Percentiles rank a stretch among this genome's conserved stretches.
Conservation (phyloP, 2,888 invertebrate genomes). For the Carcina quercana region DNA sequence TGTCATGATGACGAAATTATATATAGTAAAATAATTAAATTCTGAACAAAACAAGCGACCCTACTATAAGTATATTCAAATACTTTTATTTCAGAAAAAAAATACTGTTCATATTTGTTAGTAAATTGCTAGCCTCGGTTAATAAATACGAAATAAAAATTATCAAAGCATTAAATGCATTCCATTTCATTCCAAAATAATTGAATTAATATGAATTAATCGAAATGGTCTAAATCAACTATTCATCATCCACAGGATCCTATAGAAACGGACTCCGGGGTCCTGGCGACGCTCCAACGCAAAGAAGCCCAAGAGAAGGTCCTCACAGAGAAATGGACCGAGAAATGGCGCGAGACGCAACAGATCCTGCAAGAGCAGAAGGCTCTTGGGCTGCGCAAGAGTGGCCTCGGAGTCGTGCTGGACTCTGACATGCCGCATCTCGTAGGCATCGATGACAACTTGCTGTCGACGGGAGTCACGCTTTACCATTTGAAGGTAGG, state of each 20-base stretch:
- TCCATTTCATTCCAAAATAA: too few species aligned
- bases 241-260: conserved; percentile 54
- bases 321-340: conserved; percentile 93
- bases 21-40: too few species aligned
- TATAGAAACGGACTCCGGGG: conserved; percentile 73
- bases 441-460: conserved; percentile 92
- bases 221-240: too few species aligned
- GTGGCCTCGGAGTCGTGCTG: conserved; percentile 90
- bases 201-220: conserved; percentile 1
- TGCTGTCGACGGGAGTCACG: conserved; percentile 92
- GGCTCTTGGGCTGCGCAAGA: conserved; percentile 88
- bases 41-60: too few species aligned
- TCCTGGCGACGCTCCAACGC: conserved; percentile 88
- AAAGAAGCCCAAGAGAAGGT: conserved; percentile 94
- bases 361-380: conserved; percentile 91
- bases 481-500: conserved; percentile 88
- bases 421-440: conserved; percentile 95
- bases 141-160: too few species aligned
- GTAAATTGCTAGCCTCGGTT: too few species aligned
- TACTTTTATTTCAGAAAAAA: too few species aligned
- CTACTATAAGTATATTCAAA: too few species aligned
- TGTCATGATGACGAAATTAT: too few species aligned
- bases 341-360: conserved; percentile 94
- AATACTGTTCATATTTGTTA: too few species aligned
- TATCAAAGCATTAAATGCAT: too few species aligned